phyloP scores from a whole-genome alignment of 2,888 invertebrate genomes.

The Alloscopus bannaensis region DNA sequence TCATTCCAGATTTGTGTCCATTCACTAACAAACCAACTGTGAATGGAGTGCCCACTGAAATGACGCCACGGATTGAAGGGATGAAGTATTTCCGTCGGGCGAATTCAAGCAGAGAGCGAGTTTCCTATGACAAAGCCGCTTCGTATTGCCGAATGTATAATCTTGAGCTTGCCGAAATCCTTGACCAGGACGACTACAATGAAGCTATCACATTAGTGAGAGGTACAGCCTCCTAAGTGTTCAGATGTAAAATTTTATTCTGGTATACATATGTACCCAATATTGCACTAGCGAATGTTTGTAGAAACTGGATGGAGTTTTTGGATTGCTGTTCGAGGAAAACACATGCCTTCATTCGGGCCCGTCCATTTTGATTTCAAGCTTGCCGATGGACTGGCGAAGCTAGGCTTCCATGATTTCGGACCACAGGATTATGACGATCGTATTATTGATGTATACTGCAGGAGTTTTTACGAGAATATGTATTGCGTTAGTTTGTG shows the following conservation, averaged over 20 bases:
- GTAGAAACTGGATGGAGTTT: slow-evolving; percentile 47
- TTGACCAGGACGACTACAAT: slow-evolving; percentile 60
- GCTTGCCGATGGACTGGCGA: slow-evolving; percentile 32
- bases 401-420: slow-evolving; percentile 47
- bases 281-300: neutral
- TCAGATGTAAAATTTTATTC: neutral
- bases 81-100: slow-evolving; percentile 42
- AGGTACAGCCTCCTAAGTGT: slow-evolving; percentile 20
- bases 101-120: slow-evolving; percentile 17
- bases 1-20: slow-evolving; percentile 39
- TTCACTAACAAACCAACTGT: slow-evolving; percentile 34
- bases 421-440: slow-evolving; percentile 18
- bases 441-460: neutral
- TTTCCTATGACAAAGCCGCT: slow-evolving; percentile 25
- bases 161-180: slow-evolving; percentile 55
- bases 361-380: slow-evolving; percentile 32
- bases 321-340: slow-evolving; percentile 37
- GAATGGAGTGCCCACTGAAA: slow-evolving; percentile 28
- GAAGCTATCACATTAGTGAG: slow-evolving; percentile 39
- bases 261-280: neutral
- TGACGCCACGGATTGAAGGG: slow-evolving; percentile 24
- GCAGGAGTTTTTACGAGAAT: no score
- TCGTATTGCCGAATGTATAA: slow-evolving; percentile 43
- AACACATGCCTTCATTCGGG: slow-evolving; percentile 23
- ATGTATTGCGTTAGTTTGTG: neutral